Evolutionary conservation across 2,797 vertebrate genomes (phyloP).

Genomic region (Antennarius maculatus): DNA sequence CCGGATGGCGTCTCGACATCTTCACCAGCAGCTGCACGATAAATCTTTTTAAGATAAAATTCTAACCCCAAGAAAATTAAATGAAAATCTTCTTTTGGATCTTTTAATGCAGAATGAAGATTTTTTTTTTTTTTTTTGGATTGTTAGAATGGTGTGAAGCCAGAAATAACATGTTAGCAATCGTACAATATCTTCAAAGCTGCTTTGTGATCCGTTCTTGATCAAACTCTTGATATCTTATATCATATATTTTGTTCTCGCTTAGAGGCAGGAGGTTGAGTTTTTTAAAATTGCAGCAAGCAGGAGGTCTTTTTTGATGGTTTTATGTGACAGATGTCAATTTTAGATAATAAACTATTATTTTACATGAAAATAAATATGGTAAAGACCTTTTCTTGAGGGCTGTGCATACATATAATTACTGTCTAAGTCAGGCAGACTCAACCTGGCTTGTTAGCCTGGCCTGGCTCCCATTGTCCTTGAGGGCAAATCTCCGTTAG

Average conservation of each 20-base stretch:
- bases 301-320: conserved; percentile 24
- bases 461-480: conserved; percentile 73
- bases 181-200: conserved; percentile 34
- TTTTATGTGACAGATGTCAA: conserved; percentile 26
- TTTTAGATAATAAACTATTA: conserved; percentile 13
- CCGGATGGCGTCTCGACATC: conserved; percentile 39
- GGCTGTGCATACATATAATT: conserved; percentile 56
- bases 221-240: conserved; percentile 30
- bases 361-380: conserved; percentile 28
- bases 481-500: conserved; percentile 77
- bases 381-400: conserved; percentile 25
- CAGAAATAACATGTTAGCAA: conserved; percentile 33
- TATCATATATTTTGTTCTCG: conserved; percentile 12
- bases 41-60: conserved; percentile 51
- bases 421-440: conserved; percentile 50
- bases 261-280: conserved; percentile 22
- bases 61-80: conserved; percentile 52
- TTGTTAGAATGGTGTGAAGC: conserved; percentile 6
- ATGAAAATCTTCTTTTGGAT: conserved; percentile 38
- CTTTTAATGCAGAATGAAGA: conserved; percentile 52
- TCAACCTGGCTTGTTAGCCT: conserved; percentile 72
- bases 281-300: conserved; percentile 17
- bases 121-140: conserved; percentile 13
- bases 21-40: conserved; percentile 32
- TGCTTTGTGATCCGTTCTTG: conserved; percentile 47